phyloP scores from a whole-genome alignment of 2,888 invertebrate genomes.

The Ptychoptera contaminata region DNA sequence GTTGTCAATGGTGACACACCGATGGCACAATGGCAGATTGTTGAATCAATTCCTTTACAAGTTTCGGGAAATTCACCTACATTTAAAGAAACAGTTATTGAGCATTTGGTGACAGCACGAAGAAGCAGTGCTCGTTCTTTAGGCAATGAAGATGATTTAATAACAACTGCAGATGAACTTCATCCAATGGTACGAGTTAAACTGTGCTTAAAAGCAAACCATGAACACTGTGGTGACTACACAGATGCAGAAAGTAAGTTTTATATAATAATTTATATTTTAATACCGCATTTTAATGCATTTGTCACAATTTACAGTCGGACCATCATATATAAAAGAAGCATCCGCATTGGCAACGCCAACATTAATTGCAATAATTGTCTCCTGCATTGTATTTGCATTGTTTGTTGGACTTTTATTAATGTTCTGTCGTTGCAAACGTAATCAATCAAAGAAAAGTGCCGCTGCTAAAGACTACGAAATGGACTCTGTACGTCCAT shows the following conservation, averaged over 20 bases:
- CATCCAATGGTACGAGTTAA: slow-evolving; percentile 60
- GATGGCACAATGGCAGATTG: slow-evolving; percentile 48
- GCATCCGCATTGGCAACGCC: slow-evolving; percentile 62
- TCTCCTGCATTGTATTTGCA: slow-evolving; percentile 65
- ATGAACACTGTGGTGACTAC: slow-evolving; percentile 70
- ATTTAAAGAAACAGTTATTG: slow-evolving; percentile 52
- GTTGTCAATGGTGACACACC: slow-evolving; percentile 41
- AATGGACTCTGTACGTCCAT: slow-evolving; percentile 74
- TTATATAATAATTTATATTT: slow-evolving; percentile 1
- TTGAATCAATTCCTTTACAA: slow-evolving; percentile 55
- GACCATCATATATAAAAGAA: slow-evolving; percentile 65
- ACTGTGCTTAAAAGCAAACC: slow-evolving; percentile 64
- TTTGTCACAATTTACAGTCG: slow-evolving; percentile 43
- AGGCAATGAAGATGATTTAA: slow-evolving; percentile 34
- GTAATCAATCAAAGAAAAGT: slow-evolving; percentile 67
- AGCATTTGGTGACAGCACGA: slow-evolving; percentile 38
- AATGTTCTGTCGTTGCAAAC: slow-evolving; percentile 73
- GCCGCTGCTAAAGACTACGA: slow-evolving; percentile 74
- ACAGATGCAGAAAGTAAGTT: slow-evolving; percentile 70
- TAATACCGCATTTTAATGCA: slow-evolving; percentile 1
- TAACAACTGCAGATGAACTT: slow-evolving; percentile 42
- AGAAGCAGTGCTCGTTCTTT: slow-evolving; percentile 36
- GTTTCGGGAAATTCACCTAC: slow-evolving; percentile 54
- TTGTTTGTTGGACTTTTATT: slow-evolving; percentile 58
- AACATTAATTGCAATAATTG: slow-evolving; percentile 60